These are phyloP conservation scores for Exephanes ischioxanthus DNA, from an alignment of 2,888 invertebrate genomes.

Conservation along the genomic window DNA sequence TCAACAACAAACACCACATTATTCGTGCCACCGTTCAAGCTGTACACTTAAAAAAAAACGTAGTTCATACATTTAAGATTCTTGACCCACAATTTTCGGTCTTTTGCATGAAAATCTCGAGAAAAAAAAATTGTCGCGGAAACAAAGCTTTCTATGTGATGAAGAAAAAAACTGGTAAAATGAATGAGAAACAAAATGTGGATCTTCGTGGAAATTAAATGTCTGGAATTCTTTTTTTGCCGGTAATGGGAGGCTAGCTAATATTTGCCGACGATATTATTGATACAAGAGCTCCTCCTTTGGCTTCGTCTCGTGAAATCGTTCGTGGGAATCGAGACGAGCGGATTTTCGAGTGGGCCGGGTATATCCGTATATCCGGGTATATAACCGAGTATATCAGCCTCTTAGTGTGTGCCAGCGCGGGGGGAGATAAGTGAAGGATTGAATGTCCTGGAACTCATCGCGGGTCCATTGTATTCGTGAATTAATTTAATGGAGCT, in stretches of 20 bases:
- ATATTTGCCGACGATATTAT: neutral
- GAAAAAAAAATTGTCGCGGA: neutral
- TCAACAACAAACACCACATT: no score
- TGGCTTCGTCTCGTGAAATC: neutral
- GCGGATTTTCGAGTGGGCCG: neutral
- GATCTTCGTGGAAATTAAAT: no score
- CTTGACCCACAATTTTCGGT: no score
- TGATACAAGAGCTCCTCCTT: neutral
- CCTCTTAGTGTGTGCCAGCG: neutral
- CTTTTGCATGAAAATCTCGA: neutral
- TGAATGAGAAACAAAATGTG: neutral
- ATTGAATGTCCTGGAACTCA: slow-evolving; percentile 30
- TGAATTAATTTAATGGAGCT: slow-evolving; percentile 81
- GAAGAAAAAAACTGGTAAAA: neutral
- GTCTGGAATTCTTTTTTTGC: no score
- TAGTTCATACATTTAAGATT: no score
- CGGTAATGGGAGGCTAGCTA: neutral
- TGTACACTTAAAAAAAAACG: no score
- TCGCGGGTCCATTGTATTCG: slow-evolving; percentile 76
- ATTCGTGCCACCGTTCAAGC: no score
- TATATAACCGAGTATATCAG: no score
- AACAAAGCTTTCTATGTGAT: neutral
- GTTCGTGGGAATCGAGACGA: neutral
- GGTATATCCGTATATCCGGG: neutral
- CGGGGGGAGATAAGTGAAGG: slow-evolving; percentile 14